Evolutionary conservation across 2,113 vertebrate genomes (phyloP), one percentile per base, ranked within the genome.

Genomic region (Galeopterus variegatus): DNA sequence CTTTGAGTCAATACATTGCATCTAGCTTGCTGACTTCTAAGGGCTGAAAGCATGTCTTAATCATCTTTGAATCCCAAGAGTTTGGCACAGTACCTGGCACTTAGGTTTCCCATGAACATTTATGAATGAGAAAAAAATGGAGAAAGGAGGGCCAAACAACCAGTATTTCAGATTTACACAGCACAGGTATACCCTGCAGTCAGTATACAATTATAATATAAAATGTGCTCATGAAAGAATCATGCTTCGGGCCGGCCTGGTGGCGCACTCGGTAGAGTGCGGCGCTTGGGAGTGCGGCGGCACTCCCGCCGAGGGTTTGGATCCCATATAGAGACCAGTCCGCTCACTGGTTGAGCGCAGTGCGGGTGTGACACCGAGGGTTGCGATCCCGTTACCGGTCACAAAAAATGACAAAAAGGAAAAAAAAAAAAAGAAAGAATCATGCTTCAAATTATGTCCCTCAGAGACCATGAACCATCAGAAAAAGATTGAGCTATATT

Each of bases 371-470:
- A n/a, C n/a, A n/a, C n/a, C n/a, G n/a, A n/a, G n/a, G n/a, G n/a
- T n/a, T n/a, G n/a, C n/a, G n/a, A n/a, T n/a, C n/a, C n/a, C n/a
- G n/a, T n/a, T n/a, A n/a, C n/a, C n/a, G n/a, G n/a, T n/a, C n/a
- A n/a, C n/a, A n/a, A n/a, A n/a, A n/a, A n/a, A n/a, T n/a, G n/a
- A n/a, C n/a, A n/a, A n/a, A n/a, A n/a, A n/a, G n/a, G n/a, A n/a
- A n/a, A n/a, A n/a, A n/a, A n/a, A n/a, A n/a, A n/a, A n/a, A n/a
- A n/a, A n/a, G 62, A 41, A 41, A 41, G 41, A 69, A 48, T 28
- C 23, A 92, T 19, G 14, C 50, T 86, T 94, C 54, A 93, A 28
- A 94, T 69, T 70, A 15, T 67, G 41, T 88, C 67, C 48, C n/a
- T 72, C 24, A 41, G 65, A 90, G 31, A 90, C 18, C 21, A 69